phyloP scores from a whole-genome alignment of 2,113 vertebrate species.

The Regulus satrapa region DNA sequence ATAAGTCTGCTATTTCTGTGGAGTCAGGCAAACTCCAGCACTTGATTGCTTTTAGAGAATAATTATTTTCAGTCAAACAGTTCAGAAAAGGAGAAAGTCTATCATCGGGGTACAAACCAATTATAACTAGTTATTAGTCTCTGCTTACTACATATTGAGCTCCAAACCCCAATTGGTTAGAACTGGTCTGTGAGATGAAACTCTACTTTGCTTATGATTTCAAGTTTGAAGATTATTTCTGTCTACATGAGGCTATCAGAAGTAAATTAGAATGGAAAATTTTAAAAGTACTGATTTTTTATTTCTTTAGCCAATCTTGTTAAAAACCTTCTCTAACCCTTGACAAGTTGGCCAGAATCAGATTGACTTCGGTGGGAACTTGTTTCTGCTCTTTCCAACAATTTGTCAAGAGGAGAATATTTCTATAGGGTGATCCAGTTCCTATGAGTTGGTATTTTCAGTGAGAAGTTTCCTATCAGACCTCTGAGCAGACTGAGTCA shows the following conservation, averaged over 20 bases:
- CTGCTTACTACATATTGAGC: background rate
- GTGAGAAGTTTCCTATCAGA: background rate
- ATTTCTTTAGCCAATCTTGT: background rate
- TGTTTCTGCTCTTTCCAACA: background rate
- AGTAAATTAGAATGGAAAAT: background rate
- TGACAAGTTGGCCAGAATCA: background rate
- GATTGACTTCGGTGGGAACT: background rate
- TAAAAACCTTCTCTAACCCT: background rate
- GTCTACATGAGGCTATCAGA: background rate
- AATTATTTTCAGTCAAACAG: background rate
- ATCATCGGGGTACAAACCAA: background rate
- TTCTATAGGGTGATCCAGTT: background rate
- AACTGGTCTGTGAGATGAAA: background rate
- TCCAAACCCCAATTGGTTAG: background rate
- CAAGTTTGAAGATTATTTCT: background rate
- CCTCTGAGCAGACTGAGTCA: background rate
- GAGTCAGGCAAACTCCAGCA: background rate
- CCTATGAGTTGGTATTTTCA: background rate
- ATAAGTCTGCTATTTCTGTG: background rate
- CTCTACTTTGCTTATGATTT: background rate
- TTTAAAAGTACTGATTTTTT: background rate
- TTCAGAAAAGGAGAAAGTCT: background rate
- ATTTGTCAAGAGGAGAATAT: background rate
- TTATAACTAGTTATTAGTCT: background rate
- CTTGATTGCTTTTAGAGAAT: background rate